These are phyloP conservation scores for Drosophila truncata DNA, from an alignment of 1,140 invertebrate genomes.

Conservation along the genomic window DNA sequence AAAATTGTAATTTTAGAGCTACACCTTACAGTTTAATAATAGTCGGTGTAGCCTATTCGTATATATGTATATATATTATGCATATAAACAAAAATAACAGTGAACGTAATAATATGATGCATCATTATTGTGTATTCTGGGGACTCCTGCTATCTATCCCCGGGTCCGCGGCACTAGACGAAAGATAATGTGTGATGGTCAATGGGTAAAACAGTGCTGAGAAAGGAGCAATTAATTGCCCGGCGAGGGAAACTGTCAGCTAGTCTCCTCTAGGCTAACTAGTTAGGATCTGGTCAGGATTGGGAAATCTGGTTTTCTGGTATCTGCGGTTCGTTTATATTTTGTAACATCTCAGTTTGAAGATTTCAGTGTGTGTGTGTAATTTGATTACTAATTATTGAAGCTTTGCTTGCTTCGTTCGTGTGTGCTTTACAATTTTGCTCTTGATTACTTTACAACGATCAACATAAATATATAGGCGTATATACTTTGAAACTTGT, in stretches of 20 bases:
- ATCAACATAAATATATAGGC: constrained; percentile 80
- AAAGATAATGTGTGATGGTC: constrained; percentile 20
- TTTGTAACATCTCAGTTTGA: constrained; percentile 61
- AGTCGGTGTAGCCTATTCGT: constrained; percentile 53
- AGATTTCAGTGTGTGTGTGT: constrained; percentile 65
- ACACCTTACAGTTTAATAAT: constrained; percentile 65
- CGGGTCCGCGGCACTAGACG: constrained; percentile 13
- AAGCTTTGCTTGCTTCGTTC: constrained; percentile 27
- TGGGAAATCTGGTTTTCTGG: constrained; percentile 14
- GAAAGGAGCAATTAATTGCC: constrained; percentile 9
- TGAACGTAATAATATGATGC: constrained; percentile 65
- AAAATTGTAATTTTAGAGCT: constrained; percentile 64
- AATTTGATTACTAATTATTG: constrained; percentile 79
- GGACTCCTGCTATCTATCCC: constrained; percentile 15
- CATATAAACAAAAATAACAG: constrained; percentile 76
- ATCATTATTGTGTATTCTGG: constrained; percentile 37
- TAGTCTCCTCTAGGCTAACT: constrained; percentile 22
- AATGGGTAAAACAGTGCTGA: constrained; percentile 8
- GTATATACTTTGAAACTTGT: constrained; percentile 60
- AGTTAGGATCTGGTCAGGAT: constrained; percentile 10
- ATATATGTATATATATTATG: constrained; percentile 44
- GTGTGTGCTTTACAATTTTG: constrained; percentile 48
- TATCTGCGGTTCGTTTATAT: constrained; percentile 32
- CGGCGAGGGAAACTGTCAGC: constrained; percentile 13
- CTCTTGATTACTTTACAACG: constrained; percentile 70